These are phyloP conservation scores for Andrena camellia DNA, from an alignment of 2,888 invertebrate genomes.

Conservation along the genomic window DNA sequence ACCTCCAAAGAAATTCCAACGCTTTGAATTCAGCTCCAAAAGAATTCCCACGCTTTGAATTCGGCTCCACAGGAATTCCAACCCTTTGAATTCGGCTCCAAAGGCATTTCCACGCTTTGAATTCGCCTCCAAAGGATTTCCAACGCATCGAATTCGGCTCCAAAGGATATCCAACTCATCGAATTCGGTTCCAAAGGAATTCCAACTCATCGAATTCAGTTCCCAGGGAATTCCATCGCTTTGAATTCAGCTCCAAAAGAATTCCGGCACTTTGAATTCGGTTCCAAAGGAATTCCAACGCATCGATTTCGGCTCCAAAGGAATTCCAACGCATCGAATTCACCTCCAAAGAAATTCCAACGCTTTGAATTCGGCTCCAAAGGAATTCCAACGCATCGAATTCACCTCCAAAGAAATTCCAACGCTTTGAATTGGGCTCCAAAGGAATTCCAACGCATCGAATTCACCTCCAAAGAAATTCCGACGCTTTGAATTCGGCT, in stretches of 20 bases:
- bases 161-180: not conserved
- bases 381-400: not conserved
- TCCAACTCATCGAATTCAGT: not conserved
- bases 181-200: not conserved
- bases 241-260: not conserved
- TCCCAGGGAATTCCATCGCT: not conserved
- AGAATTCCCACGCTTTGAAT: not conserved
- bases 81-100: too few relatives aligned
- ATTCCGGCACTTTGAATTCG: not conserved
- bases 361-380: not conserved
- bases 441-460: not conserved
- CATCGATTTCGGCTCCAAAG: not conserved
- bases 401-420: not conserved
- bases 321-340: not conserved
- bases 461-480: not conserved
- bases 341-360: not conserved
- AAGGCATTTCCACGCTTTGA: not conserved
- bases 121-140: not conserved
- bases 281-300: not conserved
- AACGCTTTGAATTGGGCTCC: not conserved
- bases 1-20: not conserved
- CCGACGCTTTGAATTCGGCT: not conserved
- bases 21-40: not conserved
- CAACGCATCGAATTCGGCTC: not conserved
- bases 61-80: not conserved